Percentiles rank a stretch among this genome's conserved stretches.
Evolutionary conservation across 2,797 vertebrate species (phyloP).

Genomic region (Novumbra hubbsi): DNA sequence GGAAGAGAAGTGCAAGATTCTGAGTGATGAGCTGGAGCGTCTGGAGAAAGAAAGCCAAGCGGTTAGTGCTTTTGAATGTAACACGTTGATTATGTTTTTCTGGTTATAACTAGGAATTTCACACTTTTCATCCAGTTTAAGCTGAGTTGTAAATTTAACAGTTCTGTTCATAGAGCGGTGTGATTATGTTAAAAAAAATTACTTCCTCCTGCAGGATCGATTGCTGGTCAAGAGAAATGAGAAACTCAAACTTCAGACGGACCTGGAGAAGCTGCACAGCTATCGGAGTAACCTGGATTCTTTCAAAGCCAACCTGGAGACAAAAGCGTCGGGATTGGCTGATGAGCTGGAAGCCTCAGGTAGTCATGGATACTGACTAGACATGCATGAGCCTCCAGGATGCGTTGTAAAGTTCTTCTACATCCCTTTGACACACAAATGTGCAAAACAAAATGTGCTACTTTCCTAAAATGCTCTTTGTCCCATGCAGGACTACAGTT

Average conservation of each 20-base stretch:
- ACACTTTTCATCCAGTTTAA: background rate
- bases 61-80: conserved; percentile 59
- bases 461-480: background rate
- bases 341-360: conserved; percentile 83
- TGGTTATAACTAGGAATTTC: background rate
- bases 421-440: background rate
- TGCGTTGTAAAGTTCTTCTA: background rate
- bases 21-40: conserved; percentile 82
- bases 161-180: background rate
- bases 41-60: conserved; percentile 88
- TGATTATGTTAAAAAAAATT: background rate
- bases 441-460: background rate
- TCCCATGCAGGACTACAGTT: conserved; percentile 75
- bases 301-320: conserved; percentile 77
- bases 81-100: background rate
- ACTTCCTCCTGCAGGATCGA: conserved; percentile 77
- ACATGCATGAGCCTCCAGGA: background rate
- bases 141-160: background rate
- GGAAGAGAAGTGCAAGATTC: conserved; percentile 77
- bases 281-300: conserved; percentile 81
- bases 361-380: conserved; percentile 45
- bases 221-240: conserved; percentile 80
- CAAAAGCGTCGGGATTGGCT: conserved; percentile 72
- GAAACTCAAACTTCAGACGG: conserved; percentile 82
- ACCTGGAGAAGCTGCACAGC: conserved; percentile 86